Evolutionary conservation across 2,797 vertebrate species (phyloP), one percentile per base, ranked within the genome.

Genomic region (Poecilia gillii): DNA sequence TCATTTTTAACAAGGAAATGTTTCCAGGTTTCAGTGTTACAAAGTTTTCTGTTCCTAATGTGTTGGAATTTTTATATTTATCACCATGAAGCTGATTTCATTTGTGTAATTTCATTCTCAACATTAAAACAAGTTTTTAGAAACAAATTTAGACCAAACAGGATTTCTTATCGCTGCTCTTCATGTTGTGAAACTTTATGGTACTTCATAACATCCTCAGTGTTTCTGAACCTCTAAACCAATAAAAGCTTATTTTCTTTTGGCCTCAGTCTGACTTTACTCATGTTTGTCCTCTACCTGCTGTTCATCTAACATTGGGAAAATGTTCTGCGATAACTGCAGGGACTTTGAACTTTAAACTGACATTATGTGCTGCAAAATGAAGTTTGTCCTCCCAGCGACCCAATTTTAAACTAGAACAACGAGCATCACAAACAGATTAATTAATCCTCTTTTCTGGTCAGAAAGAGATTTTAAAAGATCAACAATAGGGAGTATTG

Each of bases 311-410:
- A 31, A 59, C 31, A 36, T 18, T 36, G 59, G 59, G 16, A 18
- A 68, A 9, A 16, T 68, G 64, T 68, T 33, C 28, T 55, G 23
- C 33, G 8, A 36, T 73, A 43, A 77, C 36, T 80, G 0, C 71
- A 45, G 23, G 31, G 18, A 18, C 75, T 72, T 72, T 75, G 75
- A 85, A 73, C 72, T 81, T 86, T 47, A 55, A 25, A 18, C 51
- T 75, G 6, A 79, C 0, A 0, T 57, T n/a, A 23, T 73, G 57
- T 73, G 75, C 33, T 25, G 7, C 41, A 59, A 68, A 78, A 36
- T n/a, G 51, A 80, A 71, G 72, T 62, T 57, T 4, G 36, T 57
- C 51, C 66, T 78, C 28, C 1, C 2, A 20, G 1, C 77, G 11
- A 8, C 46, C 1, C 36, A 1, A 33, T 28, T 75, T 49, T 33